Percentiles rank a stretch among this genome's conserved stretches.
phyloP scores from a whole-genome alignment of 1,140 invertebrate species.

The Steinernema feltiae region DNA sequence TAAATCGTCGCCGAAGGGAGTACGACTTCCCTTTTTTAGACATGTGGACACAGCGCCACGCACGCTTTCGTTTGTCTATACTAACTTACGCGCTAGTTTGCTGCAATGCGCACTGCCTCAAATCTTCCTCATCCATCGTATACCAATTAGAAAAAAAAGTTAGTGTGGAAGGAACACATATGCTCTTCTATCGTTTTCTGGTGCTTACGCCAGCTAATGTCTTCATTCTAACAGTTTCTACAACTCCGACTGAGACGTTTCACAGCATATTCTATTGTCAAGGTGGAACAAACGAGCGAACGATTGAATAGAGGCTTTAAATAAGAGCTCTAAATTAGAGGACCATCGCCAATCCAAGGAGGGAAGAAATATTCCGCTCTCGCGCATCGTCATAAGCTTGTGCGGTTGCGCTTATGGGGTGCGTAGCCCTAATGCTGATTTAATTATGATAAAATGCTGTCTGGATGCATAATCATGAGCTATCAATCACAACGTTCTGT shows the following conservation, averaged over 20 bases:
- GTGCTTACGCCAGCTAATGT: too few relatives aligned
- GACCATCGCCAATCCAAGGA: too few relatives aligned
- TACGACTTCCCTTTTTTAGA: not conserved
- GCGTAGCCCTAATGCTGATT: not conserved
- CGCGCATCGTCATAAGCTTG: not conserved
- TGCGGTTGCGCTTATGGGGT: not conserved
- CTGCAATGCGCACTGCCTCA: not conserved
- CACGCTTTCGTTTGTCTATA: not conserved
- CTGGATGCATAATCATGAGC: not conserved
- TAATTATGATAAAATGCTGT: not conserved
- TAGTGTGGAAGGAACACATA: not conserved
- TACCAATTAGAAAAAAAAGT: slow-evolving; percentile 12
- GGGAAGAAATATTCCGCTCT: too few relatives aligned
- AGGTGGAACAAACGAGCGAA: too few relatives aligned
- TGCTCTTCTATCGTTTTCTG: not conserved
- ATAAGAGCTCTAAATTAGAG: too few relatives aligned
- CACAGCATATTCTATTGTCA: too few relatives aligned
- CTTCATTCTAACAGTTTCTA: too few relatives aligned
- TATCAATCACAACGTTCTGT: not conserved
- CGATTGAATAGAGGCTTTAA: too few relatives aligned
- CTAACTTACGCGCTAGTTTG: not conserved
- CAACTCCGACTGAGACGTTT: too few relatives aligned
- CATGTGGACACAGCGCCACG: not conserved
- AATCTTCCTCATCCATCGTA: slow-evolving; percentile 4
- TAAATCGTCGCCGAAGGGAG: slow-evolving; percentile 7